Base-by-base conservation (phyloP, 1,140 invertebrate genomes). In the Callitettix versicolor region DNA sequence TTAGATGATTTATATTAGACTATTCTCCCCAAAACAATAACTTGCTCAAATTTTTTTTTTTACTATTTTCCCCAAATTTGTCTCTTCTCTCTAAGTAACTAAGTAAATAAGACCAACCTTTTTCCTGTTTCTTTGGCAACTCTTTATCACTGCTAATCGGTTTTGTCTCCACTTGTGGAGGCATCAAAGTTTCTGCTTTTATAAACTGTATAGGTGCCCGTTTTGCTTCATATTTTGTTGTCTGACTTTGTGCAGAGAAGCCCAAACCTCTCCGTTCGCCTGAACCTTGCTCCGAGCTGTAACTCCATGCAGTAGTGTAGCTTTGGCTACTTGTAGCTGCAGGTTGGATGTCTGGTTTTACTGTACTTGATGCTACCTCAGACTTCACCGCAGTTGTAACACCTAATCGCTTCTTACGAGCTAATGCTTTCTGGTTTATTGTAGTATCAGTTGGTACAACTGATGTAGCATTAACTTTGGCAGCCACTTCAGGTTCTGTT, bases 101-200 rank as follows among this genome's bases (percentile, higher is more conserved):
- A 42, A 42, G n/a, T 36, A 9, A 36, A 9, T 36, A 9, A 36
- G n/a, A n/a, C 34, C 7, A 36, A 36, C 7, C n/a, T n/a, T n/a
- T 46, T 46, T n/a, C 21, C 5, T 46, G 9, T 22, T 46, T 46
- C 43, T 18, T n/a, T 33, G 7, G 47, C 6, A 4, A 3, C 5
- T 34, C 36, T 12, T 17, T 49, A 33, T 30, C 36, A 14, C 7
- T 15, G 47, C 9, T 33, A 9, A 33, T n/a, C 36, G 6, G 36
- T n/a, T 5, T n/a, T 33, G 36, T 24, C 6, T 49, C 15, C 30
- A 34, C 2, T 49, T 18, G 30, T 26, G 15, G n/a, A n/a, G 47
- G 47, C 40, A 54, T n/a, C 41, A 67, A 55, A 33, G 64, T 62
- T 58, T 76, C 74, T 2, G 65, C 61, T 60, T 71, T 71, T 0